Evolutionary conservation across 2,113 vertebrate species (phyloP).

Genomic region (Cephalopholis sonnerati): DNA sequence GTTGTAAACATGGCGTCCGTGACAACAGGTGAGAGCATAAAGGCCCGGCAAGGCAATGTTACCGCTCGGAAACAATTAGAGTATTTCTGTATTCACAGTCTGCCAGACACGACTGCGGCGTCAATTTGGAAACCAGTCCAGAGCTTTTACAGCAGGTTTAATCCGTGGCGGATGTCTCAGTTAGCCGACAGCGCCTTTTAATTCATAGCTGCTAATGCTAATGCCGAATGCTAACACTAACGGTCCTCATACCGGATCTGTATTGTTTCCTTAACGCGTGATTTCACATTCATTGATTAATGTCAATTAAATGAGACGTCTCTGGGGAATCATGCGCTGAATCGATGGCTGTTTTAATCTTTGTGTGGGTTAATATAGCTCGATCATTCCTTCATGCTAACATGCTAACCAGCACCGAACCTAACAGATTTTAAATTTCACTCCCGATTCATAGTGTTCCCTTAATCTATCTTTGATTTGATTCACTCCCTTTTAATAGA

Average conservation of each 20-base stretch:
- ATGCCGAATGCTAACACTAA: conserved; percentile 25
- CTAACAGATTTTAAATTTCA: background rate
- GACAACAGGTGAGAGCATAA: conserved; percentile 84
- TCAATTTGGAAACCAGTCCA: rapidly evolving
- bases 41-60: conserved; percentile 36
- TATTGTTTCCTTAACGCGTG: background rate
- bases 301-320: no score
- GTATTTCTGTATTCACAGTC: rapidly evolving
- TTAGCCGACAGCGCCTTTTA: background rate
- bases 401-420: background rate
- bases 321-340: rapidly evolving
- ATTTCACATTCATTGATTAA: background rate
- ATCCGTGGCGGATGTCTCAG: rapidly evolving
- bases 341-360: rapidly evolving
- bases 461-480: no score
- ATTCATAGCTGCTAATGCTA: conserved; percentile 44
- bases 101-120: rapidly evolving
- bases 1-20: conserved; percentile 86
- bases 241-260: background rate
- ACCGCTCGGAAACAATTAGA: background rate
- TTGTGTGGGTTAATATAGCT: background rate
- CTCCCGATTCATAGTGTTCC: no score
- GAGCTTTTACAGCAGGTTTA: rapidly evolving
- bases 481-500: background rate
- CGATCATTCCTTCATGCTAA: background rate